Evolutionary conservation across 2,888 invertebrate genomes (phyloP).

Genomic region (Leptinotarsa tumamoca): DNA sequence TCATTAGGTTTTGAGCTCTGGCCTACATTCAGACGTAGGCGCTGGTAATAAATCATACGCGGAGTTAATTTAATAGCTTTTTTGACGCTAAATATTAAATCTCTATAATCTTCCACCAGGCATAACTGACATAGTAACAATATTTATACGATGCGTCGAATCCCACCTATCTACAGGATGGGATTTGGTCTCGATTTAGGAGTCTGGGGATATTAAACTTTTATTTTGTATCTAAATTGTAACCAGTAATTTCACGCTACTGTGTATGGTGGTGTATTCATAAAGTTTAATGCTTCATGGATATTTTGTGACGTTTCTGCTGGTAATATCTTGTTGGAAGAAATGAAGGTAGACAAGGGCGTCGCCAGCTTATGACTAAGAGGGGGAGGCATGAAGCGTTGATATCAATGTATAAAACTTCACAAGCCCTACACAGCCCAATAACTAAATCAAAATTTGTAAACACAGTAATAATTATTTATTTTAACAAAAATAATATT

Average conservation of each 20-base stretch:
- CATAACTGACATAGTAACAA: slow-evolving; percentile 17
- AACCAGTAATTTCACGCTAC: not conserved
- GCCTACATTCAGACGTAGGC: slow-evolving; percentile 11
- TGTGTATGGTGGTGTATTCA: not conserved
- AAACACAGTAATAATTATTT: too few species aligned
- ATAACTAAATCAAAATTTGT: too few species aligned
- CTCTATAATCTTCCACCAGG: slow-evolving; percentile 14
- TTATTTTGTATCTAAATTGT: not conserved
- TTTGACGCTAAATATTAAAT: slow-evolving; percentile 21
- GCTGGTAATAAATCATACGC: slow-evolving; percentile 15
- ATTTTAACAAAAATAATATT: too few species aligned
- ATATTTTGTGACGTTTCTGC: too few species aligned
- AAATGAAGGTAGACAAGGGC: too few species aligned
- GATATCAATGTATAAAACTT: too few species aligned
- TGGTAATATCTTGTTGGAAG: too few species aligned
- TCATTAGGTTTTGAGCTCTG: slow-evolving; percentile 14
- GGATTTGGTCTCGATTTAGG: not conserved
- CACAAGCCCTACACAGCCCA: too few species aligned
- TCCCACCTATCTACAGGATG: not conserved
- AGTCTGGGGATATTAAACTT: not conserved
- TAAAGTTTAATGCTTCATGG: not conserved
- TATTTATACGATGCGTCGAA: slow-evolving; percentile 10
- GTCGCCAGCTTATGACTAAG: too few species aligned
- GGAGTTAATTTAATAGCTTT: slow-evolving; percentile 19
- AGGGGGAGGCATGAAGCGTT: too few species aligned